Base-by-base conservation (phyloP, 2,888 invertebrate species). In the Carpatolechia fugitivella region DNA sequence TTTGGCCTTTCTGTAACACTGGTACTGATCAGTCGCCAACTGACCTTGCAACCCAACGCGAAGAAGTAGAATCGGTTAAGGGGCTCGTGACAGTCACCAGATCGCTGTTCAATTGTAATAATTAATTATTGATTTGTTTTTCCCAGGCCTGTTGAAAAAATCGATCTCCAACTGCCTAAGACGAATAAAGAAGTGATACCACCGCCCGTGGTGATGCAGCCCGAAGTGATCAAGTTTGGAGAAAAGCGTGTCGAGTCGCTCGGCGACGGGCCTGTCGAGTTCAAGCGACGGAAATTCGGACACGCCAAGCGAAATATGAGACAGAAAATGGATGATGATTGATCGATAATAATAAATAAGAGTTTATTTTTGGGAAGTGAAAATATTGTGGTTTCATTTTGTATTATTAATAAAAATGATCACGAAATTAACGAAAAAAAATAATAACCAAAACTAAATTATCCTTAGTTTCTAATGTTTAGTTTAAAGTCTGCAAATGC, bases 121-220 rank as follows among this genome's bases (percentile, higher is more conserved):
- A 24, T 24, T 4, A 6, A 6, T 24, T n/a, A n/a, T 24, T 24
- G 24, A 4, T 24, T 24, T 6, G 24, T 16, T 33, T 48, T 6
- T 40, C 38, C 10, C 75, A 93, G 93, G 55, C 80, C 86, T 35
- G 77, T 72, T 24, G 82, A 91, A 64, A 82, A 85, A 14, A 77
- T 95, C 1, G 95, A 96, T 79, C 90, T 95, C 46, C 94, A 96
- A 69, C 79, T 96, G 55, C 96, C 96, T 0, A 85, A 91, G 63
- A 82, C 85, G 44, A 88, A 83, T 56, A 74, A 78, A 35, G 59
- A 82, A 1, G 70, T 80, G 0, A 75, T 86, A 1, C 91, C 91
- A 2, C 84, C 86, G 0, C 90, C 92, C 0, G 76, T 91, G 51
- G 78, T 90, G 38, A 85, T 90, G 56, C 87, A 91, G 0, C 78